Conservation (phyloP, 92 coral and sea anemone species). For the Heteractis magnifica region DNA sequence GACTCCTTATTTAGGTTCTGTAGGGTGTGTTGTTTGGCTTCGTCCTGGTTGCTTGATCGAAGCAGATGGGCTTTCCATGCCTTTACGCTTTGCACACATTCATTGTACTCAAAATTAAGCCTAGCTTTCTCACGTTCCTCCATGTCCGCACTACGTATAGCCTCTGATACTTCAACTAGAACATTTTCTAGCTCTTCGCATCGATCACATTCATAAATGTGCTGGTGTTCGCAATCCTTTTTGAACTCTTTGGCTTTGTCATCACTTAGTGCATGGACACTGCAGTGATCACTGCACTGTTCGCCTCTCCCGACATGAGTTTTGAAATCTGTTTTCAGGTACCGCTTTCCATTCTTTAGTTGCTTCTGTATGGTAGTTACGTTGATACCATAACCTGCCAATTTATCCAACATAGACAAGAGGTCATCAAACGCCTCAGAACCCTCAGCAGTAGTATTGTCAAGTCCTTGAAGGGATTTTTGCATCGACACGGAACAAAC, state of each 20-base stretch:
- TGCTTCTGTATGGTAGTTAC: neutral
- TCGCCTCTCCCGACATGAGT: constrained; percentile 45
- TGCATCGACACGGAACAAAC: constrained; percentile 13
- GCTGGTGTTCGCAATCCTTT: constrained; percentile 30
- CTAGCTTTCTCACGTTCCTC: constrained; percentile 27
- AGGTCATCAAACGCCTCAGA: constrained; percentile 26
- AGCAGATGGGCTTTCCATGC: constrained; percentile 13
- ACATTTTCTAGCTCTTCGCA: constrained; percentile 25
- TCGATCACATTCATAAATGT: constrained; percentile 18
- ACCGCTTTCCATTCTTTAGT: constrained; percentile 42
- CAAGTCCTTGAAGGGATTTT: constrained; percentile 22
- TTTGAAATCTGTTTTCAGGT: neutral
- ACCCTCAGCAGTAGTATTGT: constrained; percentile 36
- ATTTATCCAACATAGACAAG: constrained; percentile 4
- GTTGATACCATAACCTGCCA: constrained; percentile 23
- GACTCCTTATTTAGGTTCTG: neutral
- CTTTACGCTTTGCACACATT: constrained; percentile 13
- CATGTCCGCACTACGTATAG: neutral
- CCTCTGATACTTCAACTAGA: constrained; percentile 24
- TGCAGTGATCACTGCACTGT: constrained; percentile 26
- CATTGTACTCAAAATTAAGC: constrained; percentile 34
- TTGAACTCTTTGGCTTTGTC: constrained; percentile 10
- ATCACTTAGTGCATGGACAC: constrained; percentile 26
- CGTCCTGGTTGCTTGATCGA: constrained; percentile 30
- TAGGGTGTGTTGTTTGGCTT: constrained; percentile 36